Conservation (phyloP, 1,140 invertebrate genomes). For the Platorchestia sp. region DNA sequence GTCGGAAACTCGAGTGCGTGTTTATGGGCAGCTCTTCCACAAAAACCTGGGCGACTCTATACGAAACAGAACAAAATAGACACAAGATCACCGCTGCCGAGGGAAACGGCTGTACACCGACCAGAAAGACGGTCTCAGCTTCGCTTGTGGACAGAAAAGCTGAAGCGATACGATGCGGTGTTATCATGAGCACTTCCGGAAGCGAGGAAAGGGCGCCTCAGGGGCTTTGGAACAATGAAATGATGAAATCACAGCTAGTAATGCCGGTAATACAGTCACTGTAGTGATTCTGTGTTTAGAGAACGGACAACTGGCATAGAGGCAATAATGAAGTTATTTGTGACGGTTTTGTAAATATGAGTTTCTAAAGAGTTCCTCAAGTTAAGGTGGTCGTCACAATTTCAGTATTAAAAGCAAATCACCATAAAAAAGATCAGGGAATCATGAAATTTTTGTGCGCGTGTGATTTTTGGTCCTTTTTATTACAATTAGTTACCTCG, state of each 20-base stretch:
- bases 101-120: neutral
- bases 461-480: too few relatives aligned
- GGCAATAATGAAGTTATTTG: neutral
- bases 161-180: constrained; percentile 35
- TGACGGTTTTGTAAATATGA: too few relatives aligned
- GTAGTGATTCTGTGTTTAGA: neutral
- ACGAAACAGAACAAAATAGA: constrained; percentile 52
- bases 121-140: constrained; percentile 1
- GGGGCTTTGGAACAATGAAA: neutral
- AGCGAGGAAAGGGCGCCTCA: neutral
- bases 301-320: neutral
- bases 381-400: too few relatives aligned
- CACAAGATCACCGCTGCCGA: constrained; percentile 43
- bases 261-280: neutral
- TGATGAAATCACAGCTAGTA: neutral
- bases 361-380: too few relatives aligned
- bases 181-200: constrained; percentile 11
- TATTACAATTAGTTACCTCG: neutral
- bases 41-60: constrained; percentile 43
- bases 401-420: too few relatives aligned
- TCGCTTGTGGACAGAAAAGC: constrained; percentile 46
- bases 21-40: constrained; percentile 15
- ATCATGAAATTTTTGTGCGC: too few relatives aligned
- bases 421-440: too few relatives aligned
- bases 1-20: constrained; percentile 46